A percentile compares a stretch with the other conserved stretches of the same genome.
phyloP scores from a whole-genome alignment of 2,797 vertebrate genomes.

The Acanthis flammea region DNA sequence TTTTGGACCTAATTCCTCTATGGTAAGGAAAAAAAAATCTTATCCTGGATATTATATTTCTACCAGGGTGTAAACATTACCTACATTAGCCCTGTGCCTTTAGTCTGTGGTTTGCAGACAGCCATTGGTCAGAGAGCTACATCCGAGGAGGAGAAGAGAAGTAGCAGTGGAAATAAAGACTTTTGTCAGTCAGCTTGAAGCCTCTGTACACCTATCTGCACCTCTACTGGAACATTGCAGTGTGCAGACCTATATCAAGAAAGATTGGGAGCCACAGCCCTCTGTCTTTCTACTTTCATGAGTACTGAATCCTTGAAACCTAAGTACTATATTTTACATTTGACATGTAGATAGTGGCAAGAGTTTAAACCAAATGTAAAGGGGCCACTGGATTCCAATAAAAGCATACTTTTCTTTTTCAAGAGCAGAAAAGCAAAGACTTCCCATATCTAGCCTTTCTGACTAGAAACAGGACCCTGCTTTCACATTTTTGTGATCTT shows the following conservation, averaged over 20 bases:
- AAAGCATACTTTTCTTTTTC: slow-evolving; percentile 46
- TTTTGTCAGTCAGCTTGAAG: not conserved
- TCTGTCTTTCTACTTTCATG: not conserved
- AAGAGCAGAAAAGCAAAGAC: slow-evolving; percentile 49
- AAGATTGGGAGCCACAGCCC: not conserved
- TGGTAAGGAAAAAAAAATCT: not conserved
- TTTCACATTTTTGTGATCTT: slow-evolving; percentile 66
- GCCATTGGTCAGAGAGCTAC: not conserved
- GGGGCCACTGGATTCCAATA: slow-evolving; percentile 49
- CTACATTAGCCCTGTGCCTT: not conserved
- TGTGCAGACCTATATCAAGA: not conserved
- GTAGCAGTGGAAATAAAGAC: not conserved
- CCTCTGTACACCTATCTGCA: not conserved
- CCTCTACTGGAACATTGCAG: not conserved
- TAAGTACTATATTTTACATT: slow-evolving; percentile 27
- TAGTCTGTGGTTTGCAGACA: not conserved
- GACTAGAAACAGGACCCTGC: slow-evolving; percentile 59
- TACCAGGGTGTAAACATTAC: not conserved
- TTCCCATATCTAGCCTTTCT: slow-evolving; percentile 56
- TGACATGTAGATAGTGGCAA: slow-evolving; percentile 36
- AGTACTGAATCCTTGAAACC: slow-evolving; percentile 7
- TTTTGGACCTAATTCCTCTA: not conserved
- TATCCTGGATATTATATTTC: not conserved
- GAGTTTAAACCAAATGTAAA: slow-evolving; percentile 54
- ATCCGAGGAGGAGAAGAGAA: not conserved